Base-by-base conservation (phyloP, 1,140 invertebrate species). In the Drosophila ohnishii region DNA sequence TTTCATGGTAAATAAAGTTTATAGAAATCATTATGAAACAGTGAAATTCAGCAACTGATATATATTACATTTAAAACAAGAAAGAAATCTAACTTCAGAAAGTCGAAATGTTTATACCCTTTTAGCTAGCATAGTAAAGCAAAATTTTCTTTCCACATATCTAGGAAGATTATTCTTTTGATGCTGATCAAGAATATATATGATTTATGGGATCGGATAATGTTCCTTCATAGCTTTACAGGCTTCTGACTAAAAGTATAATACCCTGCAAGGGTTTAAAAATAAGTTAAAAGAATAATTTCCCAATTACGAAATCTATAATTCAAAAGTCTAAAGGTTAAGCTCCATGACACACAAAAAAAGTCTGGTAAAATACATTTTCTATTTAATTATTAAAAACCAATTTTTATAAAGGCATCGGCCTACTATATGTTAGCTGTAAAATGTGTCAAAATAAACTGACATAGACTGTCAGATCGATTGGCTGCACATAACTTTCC, bases 401-500 rank as follows among this genome's bases (percentile, higher is more conserved):
- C 14, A 63, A 58, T 48, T 66, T 34, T 2, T 22, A 25, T 14
- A 25, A 45, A 30, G 25, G 16, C n/a, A n/a, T 9, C 6, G 1
- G 5, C 34, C 19, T 16, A 37, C 50, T 56, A 37, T 22, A 34
- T 39, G 50, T 40, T 50, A 4, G 22, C 13, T 30, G 16, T 47
- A 57, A 60, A 74, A 81, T 75, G 39, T 71, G 70, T 42, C 50
- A 70, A 56, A 59, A 67, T 28, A 50, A 66, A 55, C 44, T 62
- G 62, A 28, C 45, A 64, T 50, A 32, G 47, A 47, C 9, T 39
- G 50, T 45, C 19, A 40, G 32, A 28, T 51, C 51, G 60, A 47
- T 55, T 63, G 61, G 63, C 51, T 87, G 70, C 83, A 87, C 83
- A 86, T 86, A 79, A 76, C 78, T 87, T 86, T 86, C 57, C 83